Evolutionary conservation across 1,140 invertebrate genomes (phyloP).

Genomic region (Choristoneura fumiferana): DNA sequence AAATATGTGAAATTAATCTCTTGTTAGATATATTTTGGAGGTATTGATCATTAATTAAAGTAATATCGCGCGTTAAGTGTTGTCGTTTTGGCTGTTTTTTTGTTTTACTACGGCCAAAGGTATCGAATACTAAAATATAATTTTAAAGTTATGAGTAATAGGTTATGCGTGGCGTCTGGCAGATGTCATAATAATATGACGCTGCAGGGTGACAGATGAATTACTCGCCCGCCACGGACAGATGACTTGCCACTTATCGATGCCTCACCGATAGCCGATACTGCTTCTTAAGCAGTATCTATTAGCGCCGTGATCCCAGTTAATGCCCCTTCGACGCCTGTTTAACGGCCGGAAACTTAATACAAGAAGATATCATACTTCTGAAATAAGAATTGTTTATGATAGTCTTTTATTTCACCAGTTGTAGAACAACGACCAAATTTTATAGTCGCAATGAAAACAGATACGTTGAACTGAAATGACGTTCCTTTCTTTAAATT

Average conservation of each 20-base stretch:
- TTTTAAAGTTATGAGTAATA: constrained; percentile 3
- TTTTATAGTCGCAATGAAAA: constrained; percentile 18
- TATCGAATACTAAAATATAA: neutral
- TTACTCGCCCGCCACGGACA: constrained; percentile 43
- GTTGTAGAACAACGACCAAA: constrained; percentile 11
- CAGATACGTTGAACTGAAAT: constrained; percentile 11
- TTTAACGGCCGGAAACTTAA: constrained; percentile 17
- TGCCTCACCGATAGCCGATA: constrained; percentile 16
- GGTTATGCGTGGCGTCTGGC: constrained; percentile 22
- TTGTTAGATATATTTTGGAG: too few relatives aligned
- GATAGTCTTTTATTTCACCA: constrained; percentile 8
- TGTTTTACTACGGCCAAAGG: constrained; percentile 25
- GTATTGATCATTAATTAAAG: neutral
- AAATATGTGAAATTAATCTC: too few relatives aligned
- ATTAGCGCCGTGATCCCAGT: constrained; percentile 12
- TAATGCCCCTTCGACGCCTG: constrained; percentile 11
- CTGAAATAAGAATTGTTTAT: neutral
- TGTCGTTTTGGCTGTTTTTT: constrained; percentile 34
- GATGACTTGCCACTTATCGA: constrained; percentile 56
- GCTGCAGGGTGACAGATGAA: constrained; percentile 52
- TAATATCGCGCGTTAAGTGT: neutral
- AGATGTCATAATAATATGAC: constrained; percentile 39
- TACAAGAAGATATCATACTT: constrained; percentile 10
- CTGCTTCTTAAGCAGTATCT: constrained; percentile 17
- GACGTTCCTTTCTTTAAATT: constrained; percentile 32